phyloP scores from a whole-genome alignment of 2,113 vertebrate genomes.

The Hippocampus barbouri region DNA sequence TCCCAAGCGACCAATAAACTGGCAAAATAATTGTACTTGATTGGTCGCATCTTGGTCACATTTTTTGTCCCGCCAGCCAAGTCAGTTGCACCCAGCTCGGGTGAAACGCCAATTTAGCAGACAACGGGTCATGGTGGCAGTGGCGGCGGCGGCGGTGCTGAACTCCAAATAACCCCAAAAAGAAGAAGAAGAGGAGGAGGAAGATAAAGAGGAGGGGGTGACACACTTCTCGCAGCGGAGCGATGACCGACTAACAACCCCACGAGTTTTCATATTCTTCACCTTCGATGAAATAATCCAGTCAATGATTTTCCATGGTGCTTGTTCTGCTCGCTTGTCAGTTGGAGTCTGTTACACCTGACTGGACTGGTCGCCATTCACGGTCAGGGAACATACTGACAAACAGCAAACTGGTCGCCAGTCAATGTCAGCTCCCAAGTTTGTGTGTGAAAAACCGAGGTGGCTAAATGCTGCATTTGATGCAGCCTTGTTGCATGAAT shows the following conservation, averaged over 20 bases:
- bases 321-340: too few species aligned
- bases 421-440: too few species aligned
- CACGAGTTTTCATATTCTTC: neutral
- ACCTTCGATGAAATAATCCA: neutral
- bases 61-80: too few species aligned
- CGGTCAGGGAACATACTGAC: too few species aligned
- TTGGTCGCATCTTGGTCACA: too few species aligned
- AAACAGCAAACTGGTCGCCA: too few species aligned
- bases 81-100: too few species aligned
- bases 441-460: too few species aligned
- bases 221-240: slow-evolving; percentile 21
- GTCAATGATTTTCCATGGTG: neutral
- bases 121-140: too few species aligned
- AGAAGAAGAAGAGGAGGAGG: neutral
- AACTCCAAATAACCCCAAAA: slow-evolving; percentile 51
- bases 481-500: neutral
- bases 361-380: too few species aligned
- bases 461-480: neutral
- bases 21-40: neutral
- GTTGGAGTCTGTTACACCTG: too few species aligned
- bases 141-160: slow-evolving; percentile 7
- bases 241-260: slow-evolving; percentile 1
- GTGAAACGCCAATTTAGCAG: too few species aligned
- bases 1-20: neutral
- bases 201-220: neutral